phyloP scores from a whole-genome alignment of 2,113 vertebrate species.

The Anoura caudifer region DNA sequence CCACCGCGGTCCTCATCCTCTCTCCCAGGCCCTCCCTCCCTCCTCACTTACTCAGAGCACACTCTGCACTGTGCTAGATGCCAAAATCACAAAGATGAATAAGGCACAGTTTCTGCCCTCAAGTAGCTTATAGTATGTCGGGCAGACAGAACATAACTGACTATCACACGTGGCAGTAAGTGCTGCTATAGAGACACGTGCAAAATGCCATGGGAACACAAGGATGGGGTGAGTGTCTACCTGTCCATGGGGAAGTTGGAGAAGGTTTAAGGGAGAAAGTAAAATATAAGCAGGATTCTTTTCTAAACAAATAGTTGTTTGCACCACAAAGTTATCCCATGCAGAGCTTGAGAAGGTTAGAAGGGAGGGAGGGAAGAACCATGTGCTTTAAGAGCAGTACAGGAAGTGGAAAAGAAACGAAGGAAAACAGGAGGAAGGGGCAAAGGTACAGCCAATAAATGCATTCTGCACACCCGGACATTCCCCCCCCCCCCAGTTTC shows the following conservation, averaged over 20 bases:
- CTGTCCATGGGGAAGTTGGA: background rate
- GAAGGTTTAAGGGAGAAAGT: background rate
- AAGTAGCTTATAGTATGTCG: background rate
- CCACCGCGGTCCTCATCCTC: background rate
- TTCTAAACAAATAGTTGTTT: background rate
- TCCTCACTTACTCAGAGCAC: background rate
- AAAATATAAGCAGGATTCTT: background rate
- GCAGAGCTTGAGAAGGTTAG: background rate
- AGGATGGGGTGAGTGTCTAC: too few relatives aligned
- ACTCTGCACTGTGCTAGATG: background rate
- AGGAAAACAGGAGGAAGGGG: background rate
- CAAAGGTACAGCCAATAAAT: background rate
- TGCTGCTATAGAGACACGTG: background rate
- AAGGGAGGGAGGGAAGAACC: background rate
- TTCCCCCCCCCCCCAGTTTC: background rate
- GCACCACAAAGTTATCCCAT: background rate
- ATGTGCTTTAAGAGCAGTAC: background rate
- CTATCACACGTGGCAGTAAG: fast-evolving
- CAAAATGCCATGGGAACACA: background rate
- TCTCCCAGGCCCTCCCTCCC: background rate
- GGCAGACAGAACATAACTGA: background rate
- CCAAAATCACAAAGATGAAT: background rate
- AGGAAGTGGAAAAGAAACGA: background rate
- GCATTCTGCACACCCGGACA: background rate
- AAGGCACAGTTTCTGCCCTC: background rate